Conservation (phyloP, 2,797 vertebrate genomes). For the Harpagifer antarcticus region DNA sequence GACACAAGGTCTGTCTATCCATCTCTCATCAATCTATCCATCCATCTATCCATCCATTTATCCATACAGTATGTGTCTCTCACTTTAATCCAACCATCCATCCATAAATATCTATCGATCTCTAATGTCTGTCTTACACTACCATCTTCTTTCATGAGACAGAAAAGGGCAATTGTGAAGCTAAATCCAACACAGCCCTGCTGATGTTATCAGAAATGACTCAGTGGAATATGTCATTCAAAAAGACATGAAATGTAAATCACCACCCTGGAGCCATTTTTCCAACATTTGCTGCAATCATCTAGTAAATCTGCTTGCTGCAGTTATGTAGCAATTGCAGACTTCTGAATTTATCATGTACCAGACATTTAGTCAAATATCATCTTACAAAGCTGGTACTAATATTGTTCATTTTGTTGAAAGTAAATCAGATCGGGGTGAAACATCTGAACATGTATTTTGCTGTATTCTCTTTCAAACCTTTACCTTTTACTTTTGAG, state of each 20-base stretch:
- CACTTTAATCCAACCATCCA: background rate
- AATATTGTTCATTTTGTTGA: background rate
- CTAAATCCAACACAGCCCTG: constrained; percentile 24
- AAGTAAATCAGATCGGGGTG: background rate
- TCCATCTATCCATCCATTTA: background rate
- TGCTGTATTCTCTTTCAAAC: background rate
- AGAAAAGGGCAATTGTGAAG: constrained; percentile 16
- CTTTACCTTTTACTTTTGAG: background rate
- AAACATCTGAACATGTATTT: background rate
- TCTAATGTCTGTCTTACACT: background rate
- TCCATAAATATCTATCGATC: background rate
- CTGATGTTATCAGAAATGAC: constrained; percentile 16
- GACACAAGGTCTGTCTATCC: constrained; percentile 28
- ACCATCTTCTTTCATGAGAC: constrained; percentile 16
- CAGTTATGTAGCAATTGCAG: constrained; percentile 15
- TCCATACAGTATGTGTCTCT: rapidly evolving
- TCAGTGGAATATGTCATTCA: constrained; percentile 38
- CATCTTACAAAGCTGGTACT: background rate
- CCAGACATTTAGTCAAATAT: constrained; percentile 10
- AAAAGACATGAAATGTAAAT: constrained; percentile 45
- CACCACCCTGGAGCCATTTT: constrained; percentile 29
- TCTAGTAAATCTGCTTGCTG: constrained; percentile 26
- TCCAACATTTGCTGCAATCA: constrained; percentile 33
- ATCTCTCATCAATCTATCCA: background rate
- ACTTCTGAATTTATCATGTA: constrained; percentile 9